Evolutionary conservation across 2,113 vertebrate genomes (phyloP).

Genomic region (Hippolais icterina): DNA sequence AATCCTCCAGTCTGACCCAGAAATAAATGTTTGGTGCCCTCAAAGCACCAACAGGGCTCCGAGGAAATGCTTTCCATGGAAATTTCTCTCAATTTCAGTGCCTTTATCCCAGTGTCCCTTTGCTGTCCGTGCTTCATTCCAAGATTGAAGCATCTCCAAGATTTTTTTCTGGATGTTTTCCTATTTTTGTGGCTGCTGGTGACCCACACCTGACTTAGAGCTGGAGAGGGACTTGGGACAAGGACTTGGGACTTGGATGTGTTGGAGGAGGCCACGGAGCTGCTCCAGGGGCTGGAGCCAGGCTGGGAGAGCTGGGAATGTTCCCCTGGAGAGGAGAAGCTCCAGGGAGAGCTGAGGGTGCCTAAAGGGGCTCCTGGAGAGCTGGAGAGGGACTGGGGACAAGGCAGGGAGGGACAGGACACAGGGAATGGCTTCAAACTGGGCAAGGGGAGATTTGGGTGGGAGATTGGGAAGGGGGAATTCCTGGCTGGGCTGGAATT

Average conservation of each 20-base stretch:
- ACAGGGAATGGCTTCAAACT: not conserved
- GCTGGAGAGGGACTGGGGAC: not conserved
- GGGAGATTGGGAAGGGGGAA: too few relatives aligned
- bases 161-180: not conserved
- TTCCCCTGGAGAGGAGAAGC: not conserved
- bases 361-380: not conserved
- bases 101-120: fast-evolving
- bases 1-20: not conserved
- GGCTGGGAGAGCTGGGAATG: not conserved
- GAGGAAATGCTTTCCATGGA: not conserved
- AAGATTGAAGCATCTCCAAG: not conserved
- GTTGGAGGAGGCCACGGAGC: not conserved
- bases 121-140: not conserved
- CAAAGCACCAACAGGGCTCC: not conserved
- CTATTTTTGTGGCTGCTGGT: not conserved
- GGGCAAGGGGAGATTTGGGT: not conserved
- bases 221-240: not conserved
- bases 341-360: not conserved
- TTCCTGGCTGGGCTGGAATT: not conserved
- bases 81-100: not conserved
- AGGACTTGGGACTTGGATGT: not conserved
- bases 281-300: not conserved
- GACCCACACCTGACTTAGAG: not conserved
- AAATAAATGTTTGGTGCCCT: not conserved
- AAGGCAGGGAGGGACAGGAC: not conserved